Evolutionary conservation across 2,113 vertebrate genomes (phyloP).

Genomic region (Brevimyrus niger): DNA sequence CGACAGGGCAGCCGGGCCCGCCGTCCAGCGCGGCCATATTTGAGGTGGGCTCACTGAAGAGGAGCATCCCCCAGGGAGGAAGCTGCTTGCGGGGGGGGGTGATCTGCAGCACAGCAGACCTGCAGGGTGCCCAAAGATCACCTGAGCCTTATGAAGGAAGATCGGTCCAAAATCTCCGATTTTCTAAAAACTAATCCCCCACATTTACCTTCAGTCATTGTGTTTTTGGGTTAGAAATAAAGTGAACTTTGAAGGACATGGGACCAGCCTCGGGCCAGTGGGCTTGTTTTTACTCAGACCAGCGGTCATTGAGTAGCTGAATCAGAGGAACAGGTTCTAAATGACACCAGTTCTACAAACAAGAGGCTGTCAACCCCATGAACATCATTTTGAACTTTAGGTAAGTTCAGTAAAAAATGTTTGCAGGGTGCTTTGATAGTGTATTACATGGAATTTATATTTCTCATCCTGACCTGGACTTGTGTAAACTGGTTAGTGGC

Average conservation of each 20-base stretch:
- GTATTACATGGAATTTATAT: not conserved
- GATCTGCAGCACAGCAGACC: not conserved
- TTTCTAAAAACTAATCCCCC: not conserved
- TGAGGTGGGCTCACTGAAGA: too few species aligned
- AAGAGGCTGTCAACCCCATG: not conserved
- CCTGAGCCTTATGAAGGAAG: not conserved
- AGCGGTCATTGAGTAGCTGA: not conserved
- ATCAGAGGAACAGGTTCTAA: not conserved
- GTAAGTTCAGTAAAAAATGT: not conserved
- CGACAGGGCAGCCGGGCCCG: slow-evolving; percentile 25
- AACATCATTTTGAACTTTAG: not conserved
- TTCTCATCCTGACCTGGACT: not conserved
- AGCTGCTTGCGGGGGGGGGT: not conserved
- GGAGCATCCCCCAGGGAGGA: not conserved
- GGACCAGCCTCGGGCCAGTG: not conserved
- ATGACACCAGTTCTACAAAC: not conserved
- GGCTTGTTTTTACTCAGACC: not conserved
- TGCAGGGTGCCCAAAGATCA: not conserved
- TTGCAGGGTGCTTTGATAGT: not conserved
- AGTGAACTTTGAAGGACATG: not conserved
- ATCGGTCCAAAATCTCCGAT: not conserved
- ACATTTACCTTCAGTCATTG: not conserved
- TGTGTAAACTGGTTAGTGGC: not conserved
- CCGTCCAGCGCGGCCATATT: not conserved
- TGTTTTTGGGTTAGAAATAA: not conserved